Base-by-base conservation (phyloP, 2,888 invertebrate genomes). In the Leptinotarsa juncta region DNA sequence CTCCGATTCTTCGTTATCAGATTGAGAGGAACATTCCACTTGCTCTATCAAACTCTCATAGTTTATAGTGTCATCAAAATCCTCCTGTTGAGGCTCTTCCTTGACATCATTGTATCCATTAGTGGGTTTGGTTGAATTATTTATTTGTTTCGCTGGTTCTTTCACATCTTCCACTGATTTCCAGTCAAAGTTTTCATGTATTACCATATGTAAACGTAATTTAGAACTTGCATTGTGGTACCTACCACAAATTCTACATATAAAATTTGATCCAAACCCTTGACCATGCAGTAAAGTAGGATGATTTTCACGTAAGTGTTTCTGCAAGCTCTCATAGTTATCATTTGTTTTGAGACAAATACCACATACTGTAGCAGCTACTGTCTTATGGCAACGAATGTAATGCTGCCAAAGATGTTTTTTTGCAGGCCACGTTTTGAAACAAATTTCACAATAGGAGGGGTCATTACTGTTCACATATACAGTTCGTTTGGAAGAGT, bases 371-470 rank as follows among this genome's bases (percentile, higher is more conserved):
- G 90, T 90, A 0, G 91, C 91, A 1, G 91, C 91, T 53, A 90
- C 90, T 14, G 87, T 84, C 68, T 90, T 89, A 82, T 91, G 91
- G 80, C 91, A 91, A 10, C 91, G 87, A 60, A 88, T 88, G 70
- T 91, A 86, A 83, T 91, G 91, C 81, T 91, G 91, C 91, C 91
- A 91, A 0, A 91, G 84, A 79, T 91, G 91, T 78, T 91, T 91
- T 78, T 91, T 91, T 0, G 90, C 91, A 1, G 91, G 91, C 91
- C 91, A 91, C 14, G 89, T 89, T 81, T 91, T 91, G 7, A 89
- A 88, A 78, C 91, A 91, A n/a, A 91, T 90, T 79, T 91, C 91
- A 78, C 91, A 89, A 26, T 85, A 82, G 5, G 88, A 87, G 0
- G 88, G 88, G 69, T 86, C 87, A 74, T 88, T 87, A 66, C 88